Evolutionary conservation across 2,113 vertebrate genomes (phyloP), one percentile per base, ranked within the genome.

Genomic region (Nettapus auritus): DNA sequence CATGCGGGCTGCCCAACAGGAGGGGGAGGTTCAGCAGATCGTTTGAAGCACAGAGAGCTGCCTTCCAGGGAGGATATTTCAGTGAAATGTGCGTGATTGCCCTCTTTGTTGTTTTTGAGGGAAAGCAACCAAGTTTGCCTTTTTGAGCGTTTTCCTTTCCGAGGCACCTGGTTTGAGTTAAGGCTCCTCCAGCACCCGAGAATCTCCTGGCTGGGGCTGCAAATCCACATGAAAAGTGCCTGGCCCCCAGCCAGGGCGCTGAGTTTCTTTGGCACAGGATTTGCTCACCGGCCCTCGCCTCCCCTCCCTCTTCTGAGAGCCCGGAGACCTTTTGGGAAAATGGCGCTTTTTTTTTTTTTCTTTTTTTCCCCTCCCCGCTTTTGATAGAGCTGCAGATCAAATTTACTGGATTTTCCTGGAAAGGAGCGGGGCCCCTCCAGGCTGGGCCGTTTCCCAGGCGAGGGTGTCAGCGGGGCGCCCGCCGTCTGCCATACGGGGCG

Each of bases 121-220:
- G 92, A 95, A 95, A 78, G 48, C 0, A 1, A 94, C 95, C 67
- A 90, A 96, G 78, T 91, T 97, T 0, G 70, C 74, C 79, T 97
- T 97, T 94, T 82, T 71, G 96, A 97, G 90, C 94, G 71, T 91
- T 97, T 96, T 97, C 81, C 77, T 97, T 96, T 93, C 85, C 81
- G 66, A 96, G 92, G 86, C 97, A 98, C 96, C 97, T 98, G 98
- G 97, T 98, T 98, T 97, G 94, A 96, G 97, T 98, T 98, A 98
- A 94, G 75, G 70, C 94, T 95, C 78, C 89, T 97, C 96, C 95
- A 97, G 95, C 96, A 95, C 95, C 95, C 89, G 86, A 97, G 95
- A 98, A 95, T 97, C 95, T 98, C 96, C 97, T 97, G 97, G 96
- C 87, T 1, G 94, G 88, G 95, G 75, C 93, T 97, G 89, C 86